Percentiles rank a stretch among this genome's conserved stretches.
Evolutionary conservation across 53 echinoderm and acorn worm species (phyloP).

Genomic region (Apostichopus leukothele): DNA sequence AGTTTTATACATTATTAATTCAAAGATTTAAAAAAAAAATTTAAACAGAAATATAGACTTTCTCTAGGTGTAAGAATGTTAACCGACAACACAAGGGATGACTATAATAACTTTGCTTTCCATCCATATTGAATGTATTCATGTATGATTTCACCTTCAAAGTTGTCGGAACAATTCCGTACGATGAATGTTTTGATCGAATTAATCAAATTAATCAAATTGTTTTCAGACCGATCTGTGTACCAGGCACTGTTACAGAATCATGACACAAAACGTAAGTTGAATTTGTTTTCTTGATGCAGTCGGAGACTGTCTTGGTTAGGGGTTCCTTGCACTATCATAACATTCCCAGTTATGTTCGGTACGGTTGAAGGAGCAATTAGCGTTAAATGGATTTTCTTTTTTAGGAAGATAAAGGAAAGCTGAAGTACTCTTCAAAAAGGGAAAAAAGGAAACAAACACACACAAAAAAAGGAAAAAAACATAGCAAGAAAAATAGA

Average conservation of each 20-base stretch:
- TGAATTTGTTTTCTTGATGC: slow-evolving; percentile 21
- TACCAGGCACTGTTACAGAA: slow-evolving; percentile 53
- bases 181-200: slow-evolving; percentile 16
- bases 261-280: slow-evolving; percentile 46
- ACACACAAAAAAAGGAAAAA: too few relatives aligned
- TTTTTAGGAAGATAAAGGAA: background rate
- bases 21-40: too few relatives aligned
- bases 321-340: background rate
- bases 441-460: too few relatives aligned
- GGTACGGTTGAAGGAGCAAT: background rate
- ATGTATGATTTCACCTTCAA: background rate
- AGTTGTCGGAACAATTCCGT: background rate
- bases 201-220: slow-evolving; percentile 1
- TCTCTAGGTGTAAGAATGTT: too few relatives aligned
- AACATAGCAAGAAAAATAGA: too few relatives aligned
- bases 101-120: too few relatives aligned
- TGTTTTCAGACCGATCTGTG: slow-evolving; percentile 52
- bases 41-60: too few relatives aligned
- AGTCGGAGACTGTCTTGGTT: background rate
- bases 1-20: too few relatives aligned
- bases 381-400: background rate
- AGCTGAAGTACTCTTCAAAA: background rate
- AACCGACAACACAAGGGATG: too few relatives aligned
- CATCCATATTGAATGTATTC: background rate
- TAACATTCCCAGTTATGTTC: background rate